phyloP scores from a whole-genome alignment of 1,140 invertebrate genomes.

The Thalassaphorura encarpata region DNA sequence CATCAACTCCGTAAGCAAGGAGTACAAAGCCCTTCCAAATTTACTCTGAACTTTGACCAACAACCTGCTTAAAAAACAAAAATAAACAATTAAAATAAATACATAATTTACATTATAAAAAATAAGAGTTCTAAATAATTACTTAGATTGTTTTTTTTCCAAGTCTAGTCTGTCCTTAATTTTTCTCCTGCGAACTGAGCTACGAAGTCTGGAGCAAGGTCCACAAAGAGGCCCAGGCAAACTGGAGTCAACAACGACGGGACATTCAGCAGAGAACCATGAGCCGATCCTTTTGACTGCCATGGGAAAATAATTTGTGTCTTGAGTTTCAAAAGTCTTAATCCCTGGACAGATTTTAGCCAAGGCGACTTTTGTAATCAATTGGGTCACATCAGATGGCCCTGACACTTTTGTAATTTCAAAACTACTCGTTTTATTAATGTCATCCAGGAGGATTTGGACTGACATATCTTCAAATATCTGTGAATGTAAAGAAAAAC shows the following conservation, averaged over 20 bases:
- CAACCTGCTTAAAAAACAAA: background rate
- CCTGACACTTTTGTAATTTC: background rate
- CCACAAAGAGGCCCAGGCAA: constrained; percentile 1
- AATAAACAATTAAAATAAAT: background rate
- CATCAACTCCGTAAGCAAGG: constrained; percentile 1
- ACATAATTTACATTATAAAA: background rate
- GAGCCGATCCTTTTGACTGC: background rate
- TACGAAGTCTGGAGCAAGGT: constrained; percentile 2
- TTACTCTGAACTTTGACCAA: constrained; percentile 3
- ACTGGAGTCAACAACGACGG: constrained; percentile 2
- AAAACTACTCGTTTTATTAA: constrained; percentile 8
- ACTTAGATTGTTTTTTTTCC: constrained; percentile 4
- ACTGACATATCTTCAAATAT: constrained; percentile 12
- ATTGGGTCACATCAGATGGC: background rate
- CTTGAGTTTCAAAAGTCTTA: constrained; percentile 3
- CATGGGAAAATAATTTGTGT: constrained; percentile 2
- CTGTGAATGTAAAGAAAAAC: no score
- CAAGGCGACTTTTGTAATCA: background rate
- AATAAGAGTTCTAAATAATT: background rate
- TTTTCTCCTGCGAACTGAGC: background rate
- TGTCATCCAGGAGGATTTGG: background rate
- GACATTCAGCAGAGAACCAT: constrained; percentile 10
- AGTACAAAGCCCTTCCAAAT: constrained; percentile 16
- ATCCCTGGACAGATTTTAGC: constrained; percentile 9
- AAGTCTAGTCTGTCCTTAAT: background rate